Percentiles rank a stretch among this genome's conserved stretches.
Conservation (phyloP, 2,113 vertebrate species). For the Pomatostomus ruficeps region DNA sequence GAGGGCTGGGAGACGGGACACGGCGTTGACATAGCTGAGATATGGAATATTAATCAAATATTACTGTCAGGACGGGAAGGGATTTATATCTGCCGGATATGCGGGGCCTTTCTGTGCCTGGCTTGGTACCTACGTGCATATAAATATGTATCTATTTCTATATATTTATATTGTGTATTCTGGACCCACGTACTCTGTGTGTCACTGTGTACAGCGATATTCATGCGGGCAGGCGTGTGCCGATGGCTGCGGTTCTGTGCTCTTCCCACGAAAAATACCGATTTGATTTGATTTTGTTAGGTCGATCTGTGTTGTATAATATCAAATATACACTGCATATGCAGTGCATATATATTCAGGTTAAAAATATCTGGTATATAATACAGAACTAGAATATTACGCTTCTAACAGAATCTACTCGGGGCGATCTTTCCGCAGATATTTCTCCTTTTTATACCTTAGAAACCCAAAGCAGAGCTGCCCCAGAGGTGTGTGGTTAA, state of each 20-base stretch:
- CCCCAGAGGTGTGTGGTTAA: neutral
- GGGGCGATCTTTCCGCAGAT: neutral
- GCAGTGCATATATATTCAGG: accelerated
- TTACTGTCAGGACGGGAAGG: neutral
- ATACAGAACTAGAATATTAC: accelerated
- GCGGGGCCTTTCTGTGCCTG: neutral
- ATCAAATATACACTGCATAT: no score
- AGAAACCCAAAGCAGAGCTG: neutral
- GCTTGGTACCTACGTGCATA: neutral
- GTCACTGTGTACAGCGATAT: accelerated
- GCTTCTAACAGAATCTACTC: neutral
- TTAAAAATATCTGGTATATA: neutral
- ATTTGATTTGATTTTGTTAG: no score
- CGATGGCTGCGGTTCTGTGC: neutral
- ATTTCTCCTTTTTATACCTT: neutral
- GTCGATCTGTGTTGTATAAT: neutral
- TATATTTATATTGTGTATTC: neutral
- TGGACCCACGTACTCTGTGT: accelerated
- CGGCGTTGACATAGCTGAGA: neutral
- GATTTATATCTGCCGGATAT: neutral
- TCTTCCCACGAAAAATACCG: accelerated
- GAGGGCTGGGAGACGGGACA: neutral
- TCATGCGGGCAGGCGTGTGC: neutral
- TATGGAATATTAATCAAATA: neutral
- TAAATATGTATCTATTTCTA: neutral